Evolutionary conservation across 2,113 vertebrate species (phyloP).

Genomic region (Sisor rabdophorus): DNA sequence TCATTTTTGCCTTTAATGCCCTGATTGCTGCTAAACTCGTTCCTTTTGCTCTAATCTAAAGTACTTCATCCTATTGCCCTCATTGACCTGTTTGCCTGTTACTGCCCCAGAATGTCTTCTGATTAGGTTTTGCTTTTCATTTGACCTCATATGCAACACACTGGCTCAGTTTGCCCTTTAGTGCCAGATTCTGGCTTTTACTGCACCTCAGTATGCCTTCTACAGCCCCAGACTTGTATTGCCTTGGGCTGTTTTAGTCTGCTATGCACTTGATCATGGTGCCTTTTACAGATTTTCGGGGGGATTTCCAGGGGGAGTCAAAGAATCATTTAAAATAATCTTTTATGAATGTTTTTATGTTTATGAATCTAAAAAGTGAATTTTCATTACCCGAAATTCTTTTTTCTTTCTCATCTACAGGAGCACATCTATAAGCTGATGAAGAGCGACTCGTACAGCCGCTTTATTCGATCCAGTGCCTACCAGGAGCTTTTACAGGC

Average conservation of each 20-base stretch:
- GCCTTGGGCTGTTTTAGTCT: too few species aligned
- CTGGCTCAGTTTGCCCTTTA: neutral
- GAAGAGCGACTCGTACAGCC: constrained; percentile 98
- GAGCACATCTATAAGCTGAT: constrained; percentile 99
- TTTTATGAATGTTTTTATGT: too few species aligned
- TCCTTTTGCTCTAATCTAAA: neutral
- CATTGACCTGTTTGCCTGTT: neutral
- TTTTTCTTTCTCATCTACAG: constrained; percentile 61
- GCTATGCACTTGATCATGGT: neutral
- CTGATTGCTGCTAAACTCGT: neutral
- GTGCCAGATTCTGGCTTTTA: too few species aligned
- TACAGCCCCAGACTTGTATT: neutral
- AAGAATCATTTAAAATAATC: too few species aligned
- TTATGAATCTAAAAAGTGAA: neutral
- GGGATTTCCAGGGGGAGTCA: too few species aligned
- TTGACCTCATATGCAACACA: too few species aligned
- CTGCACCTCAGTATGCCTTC: too few species aligned
- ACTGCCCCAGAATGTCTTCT: neutral
- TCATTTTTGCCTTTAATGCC: neutral
- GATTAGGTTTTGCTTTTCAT: neutral
- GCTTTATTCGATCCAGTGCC: constrained; percentile 98
- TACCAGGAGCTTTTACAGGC: constrained; percentile 98
- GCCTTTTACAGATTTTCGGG: neutral
- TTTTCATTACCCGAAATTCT: neutral
- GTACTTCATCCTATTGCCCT: neutral